Evolutionary conservation across 2,113 vertebrate species (phyloP).

Genomic region (Mirounga angustirostris): DNA sequence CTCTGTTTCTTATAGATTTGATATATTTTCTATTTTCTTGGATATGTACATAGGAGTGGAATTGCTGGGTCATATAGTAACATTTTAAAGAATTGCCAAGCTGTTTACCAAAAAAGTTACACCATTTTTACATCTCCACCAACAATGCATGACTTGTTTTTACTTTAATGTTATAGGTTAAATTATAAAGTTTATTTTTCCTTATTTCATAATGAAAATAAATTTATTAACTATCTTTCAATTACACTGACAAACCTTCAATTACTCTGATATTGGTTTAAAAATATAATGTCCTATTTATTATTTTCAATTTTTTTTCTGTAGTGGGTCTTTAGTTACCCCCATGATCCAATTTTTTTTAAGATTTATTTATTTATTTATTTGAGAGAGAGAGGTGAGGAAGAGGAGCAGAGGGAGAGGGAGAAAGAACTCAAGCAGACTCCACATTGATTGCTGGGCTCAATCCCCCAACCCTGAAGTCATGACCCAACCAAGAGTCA

Average conservation of each 20-base stretch:
- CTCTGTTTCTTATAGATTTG: neutral
- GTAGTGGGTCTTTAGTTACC: neutral
- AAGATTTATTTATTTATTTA: neutral
- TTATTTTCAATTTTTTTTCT: neutral
- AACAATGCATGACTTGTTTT: neutral
- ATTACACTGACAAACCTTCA: neutral
- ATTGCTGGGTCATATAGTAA: neutral
- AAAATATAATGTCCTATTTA: neutral
- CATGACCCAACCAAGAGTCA: neutral
- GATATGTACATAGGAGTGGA: neutral
- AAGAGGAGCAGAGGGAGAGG: neutral
- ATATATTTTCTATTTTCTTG: neutral
- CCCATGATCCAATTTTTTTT: neutral
- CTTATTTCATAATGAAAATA: constrained; percentile 13
- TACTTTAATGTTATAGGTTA: neutral
- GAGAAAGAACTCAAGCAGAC: neutral
- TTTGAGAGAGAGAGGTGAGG: neutral
- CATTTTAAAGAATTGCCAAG: neutral
- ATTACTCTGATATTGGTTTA: neutral
- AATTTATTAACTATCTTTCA: neutral
- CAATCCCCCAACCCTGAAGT: neutral
- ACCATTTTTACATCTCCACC: neutral
- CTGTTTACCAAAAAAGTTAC: neutral
- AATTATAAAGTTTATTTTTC: neutral
- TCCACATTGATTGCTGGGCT: neutral